A percentile compares a stretch with the other conserved stretches of the same genome.
These are phyloP conservation scores for Archaeoteleia sp. DNA, from an alignment of 2,888 invertebrate species.

Conservation along the genomic window DNA sequence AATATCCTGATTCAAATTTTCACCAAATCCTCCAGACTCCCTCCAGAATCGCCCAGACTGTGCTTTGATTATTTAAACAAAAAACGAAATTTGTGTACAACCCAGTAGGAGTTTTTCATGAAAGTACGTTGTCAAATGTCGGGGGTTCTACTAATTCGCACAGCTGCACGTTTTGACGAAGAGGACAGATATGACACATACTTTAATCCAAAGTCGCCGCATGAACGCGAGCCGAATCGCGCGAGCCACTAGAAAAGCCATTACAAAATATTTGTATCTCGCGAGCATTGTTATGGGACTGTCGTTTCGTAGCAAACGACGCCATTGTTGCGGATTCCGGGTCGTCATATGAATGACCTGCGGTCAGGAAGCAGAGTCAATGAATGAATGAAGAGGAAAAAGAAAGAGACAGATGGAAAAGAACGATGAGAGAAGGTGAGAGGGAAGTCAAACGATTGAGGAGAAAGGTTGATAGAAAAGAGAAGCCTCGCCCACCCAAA, in stretches of 20 bases:
- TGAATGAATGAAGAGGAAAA: constrained; percentile 41
- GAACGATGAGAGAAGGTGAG: too few relatives aligned
- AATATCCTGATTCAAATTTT: too few relatives aligned
- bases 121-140: constrained; percentile 15
- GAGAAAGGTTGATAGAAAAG: too few relatives aligned
- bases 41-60: too few relatives aligned
- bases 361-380: constrained; percentile 59
- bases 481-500: constrained; percentile 64
- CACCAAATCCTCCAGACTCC: too few relatives aligned
- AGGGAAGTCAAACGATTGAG: constrained; percentile 1
- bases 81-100: neutral
- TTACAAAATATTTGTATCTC: constrained; percentile 68
- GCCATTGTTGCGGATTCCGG: constrained; percentile 41
- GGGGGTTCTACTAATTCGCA: constrained; percentile 30
- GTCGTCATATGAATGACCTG: constrained; percentile 57
- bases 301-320: too few relatives aligned
- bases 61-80: too few relatives aligned
- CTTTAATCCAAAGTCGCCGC: constrained; percentile 36
- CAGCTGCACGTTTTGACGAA: constrained; percentile 37
- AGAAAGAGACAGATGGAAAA: constrained; percentile 17
- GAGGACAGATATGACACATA: constrained; percentile 16
- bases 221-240: constrained; percentile 67
- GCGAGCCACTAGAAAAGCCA: constrained; percentile 55
- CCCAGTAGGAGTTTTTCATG: constrained; percentile 3
- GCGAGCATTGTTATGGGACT: too few relatives aligned